Evolutionary conservation across 2,113 vertebrate genomes (phyloP).

Genomic region (Scatophagus argus): DNA sequence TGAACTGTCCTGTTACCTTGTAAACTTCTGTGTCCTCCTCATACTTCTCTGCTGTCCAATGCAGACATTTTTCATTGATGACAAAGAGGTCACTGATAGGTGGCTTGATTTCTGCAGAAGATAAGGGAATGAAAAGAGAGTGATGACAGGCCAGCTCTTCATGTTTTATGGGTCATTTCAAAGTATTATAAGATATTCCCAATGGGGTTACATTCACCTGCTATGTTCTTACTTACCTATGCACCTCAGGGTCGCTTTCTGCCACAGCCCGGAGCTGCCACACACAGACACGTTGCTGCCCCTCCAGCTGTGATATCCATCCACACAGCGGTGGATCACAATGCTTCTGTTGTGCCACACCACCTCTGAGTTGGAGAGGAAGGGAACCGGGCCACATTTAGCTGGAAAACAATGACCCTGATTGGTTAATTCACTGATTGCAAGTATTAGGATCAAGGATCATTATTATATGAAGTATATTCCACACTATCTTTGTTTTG

Average conservation of each 20-base stretch:
- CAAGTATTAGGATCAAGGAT: neutral
- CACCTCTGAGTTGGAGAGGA: slow-evolving; percentile 71
- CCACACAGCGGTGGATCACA: slow-evolving; percentile 77
- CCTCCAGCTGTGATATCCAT: slow-evolving; percentile 78
- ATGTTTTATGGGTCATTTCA: neutral
- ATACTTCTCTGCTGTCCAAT: slow-evolving; percentile 85
- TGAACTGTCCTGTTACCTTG: slow-evolving; percentile 62
- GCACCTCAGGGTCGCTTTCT: slow-evolving; percentile 76
- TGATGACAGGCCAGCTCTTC: neutral
- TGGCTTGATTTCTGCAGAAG: slow-evolving; percentile 74
- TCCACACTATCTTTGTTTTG: neutral
- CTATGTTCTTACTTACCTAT: slow-evolving; percentile 67
- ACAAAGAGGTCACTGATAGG: slow-evolving; percentile 81
- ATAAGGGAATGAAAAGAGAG: neutral
- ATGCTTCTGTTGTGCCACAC: slow-evolving; percentile 77
- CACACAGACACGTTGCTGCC: slow-evolving; percentile 80
- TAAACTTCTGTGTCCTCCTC: slow-evolving; percentile 76
- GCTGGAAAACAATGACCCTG: slow-evolving; percentile 36
- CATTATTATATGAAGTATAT: neutral
- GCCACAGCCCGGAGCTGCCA: slow-evolving; percentile 72
- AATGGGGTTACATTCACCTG: no score
- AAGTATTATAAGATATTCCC: neutral
- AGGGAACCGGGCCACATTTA: slow-evolving; percentile 77
- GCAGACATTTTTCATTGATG: slow-evolving; percentile 84
- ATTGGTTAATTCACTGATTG: neutral